Evolutionary conservation across 1,140 invertebrate species (phyloP).

Genomic region (Plodia interpunctella): DNA sequence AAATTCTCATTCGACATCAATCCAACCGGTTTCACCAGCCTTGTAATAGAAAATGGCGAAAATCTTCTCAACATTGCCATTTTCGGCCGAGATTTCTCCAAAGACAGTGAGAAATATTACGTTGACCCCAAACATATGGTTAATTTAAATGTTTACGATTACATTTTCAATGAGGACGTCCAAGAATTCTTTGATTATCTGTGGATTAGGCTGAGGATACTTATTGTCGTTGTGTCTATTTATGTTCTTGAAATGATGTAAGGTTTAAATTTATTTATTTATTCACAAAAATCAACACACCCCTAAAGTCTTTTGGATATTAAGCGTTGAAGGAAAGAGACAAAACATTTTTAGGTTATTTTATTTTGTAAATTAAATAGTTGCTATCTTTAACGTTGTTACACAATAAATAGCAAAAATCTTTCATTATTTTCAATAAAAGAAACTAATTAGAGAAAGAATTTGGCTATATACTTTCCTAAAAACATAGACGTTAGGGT

Average conservation of each 20-base stretch:
- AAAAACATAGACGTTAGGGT: conserved; percentile 64
- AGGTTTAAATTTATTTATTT: conserved; percentile 9
- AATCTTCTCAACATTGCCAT: conserved; percentile 49
- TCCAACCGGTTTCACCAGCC: conserved; percentile 17
- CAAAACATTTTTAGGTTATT: too few species aligned
- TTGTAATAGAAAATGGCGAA: conserved; percentile 27
- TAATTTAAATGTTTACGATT: conserved; percentile 28
- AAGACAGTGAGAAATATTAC: conserved; percentile 30
- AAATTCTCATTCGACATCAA: conserved; percentile 30
- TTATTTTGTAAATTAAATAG: too few species aligned
- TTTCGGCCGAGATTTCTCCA: conserved; percentile 44
- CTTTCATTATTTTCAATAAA: too few species aligned
- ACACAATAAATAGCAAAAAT: too few species aligned
- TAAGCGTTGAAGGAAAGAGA: too few species aligned
- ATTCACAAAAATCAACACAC: too few species aligned
- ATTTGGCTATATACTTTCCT: conserved; percentile 66
- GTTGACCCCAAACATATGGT: conserved; percentile 19
- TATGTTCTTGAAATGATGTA: conserved; percentile 72
- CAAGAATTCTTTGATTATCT: conserved; percentile 61
- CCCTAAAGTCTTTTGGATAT: too few species aligned
- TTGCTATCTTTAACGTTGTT: too few species aligned
- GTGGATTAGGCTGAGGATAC: conserved; percentile 56
- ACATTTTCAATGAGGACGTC: conserved; percentile 49
- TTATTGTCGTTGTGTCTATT: conserved; percentile 59
- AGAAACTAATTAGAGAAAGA: too few species aligned